Evolutionary conservation across 2,797 vertebrate genomes (phyloP).

Genomic region (Arvicola amphibius): DNA sequence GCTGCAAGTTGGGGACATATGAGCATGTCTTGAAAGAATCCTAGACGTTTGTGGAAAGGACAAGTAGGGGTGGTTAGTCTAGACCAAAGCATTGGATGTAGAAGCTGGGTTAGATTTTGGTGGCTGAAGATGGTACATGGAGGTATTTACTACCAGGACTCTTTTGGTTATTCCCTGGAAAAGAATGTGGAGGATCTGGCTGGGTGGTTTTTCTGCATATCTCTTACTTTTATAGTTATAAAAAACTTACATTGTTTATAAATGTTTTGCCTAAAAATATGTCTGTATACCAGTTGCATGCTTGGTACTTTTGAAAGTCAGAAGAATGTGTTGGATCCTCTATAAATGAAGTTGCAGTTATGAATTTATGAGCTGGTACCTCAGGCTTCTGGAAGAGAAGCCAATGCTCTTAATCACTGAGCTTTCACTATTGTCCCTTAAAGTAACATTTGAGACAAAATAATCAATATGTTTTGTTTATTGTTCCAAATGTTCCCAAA

Average conservation of each 20-base stretch:
- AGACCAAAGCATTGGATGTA: not conserved
- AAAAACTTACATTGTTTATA: not conserved
- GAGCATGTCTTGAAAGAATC: not conserved
- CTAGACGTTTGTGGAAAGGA: not conserved
- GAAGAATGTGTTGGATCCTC: too few species aligned
- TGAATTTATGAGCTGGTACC: too few species aligned
- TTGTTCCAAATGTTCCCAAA: not conserved
- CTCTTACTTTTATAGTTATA: not conserved
- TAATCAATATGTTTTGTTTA: not conserved
- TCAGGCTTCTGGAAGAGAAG: not conserved
- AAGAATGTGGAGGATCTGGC: not conserved
- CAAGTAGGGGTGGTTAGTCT: accelerated
- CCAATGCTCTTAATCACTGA: not conserved
- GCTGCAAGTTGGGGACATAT: not conserved
- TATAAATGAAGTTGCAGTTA: not conserved
- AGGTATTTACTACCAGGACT: not conserved
- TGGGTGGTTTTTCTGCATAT: not conserved
- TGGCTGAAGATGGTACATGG: not conserved
- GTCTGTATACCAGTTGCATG: not conserved
- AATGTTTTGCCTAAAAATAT: not conserved
- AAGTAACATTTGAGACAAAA: conserved; percentile 1
- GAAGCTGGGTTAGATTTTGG: too few species aligned
- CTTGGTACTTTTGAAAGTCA: not conserved
- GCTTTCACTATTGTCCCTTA: not conserved
- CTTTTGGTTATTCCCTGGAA: not conserved